Conservation (phyloP, 2,113 vertebrate genomes). For the Verasper variegatus region DNA sequence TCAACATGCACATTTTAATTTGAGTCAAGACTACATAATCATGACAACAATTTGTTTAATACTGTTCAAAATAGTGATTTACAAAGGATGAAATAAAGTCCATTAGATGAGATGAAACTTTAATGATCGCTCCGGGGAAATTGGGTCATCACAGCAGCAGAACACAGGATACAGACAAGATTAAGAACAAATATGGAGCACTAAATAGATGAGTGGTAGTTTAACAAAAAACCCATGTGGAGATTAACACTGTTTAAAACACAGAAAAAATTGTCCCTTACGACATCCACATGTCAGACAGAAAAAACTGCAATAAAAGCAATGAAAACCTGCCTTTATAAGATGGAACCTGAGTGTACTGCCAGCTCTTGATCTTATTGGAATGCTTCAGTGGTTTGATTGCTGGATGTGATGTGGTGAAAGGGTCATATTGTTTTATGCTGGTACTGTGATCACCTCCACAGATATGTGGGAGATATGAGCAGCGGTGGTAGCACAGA, state of each 20-base stretch:
- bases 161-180: slow-evolving; percentile 31
- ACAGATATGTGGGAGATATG: slow-evolving; percentile 51
- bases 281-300: neutral
- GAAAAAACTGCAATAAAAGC: neutral
- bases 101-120: slow-evolving; percentile 47
- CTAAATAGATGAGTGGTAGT: slow-evolving; percentile 13
- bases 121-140: slow-evolving; percentile 51
- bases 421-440: slow-evolving; percentile 41
- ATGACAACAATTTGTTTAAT: slow-evolving; percentile 20
- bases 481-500: slow-evolving; percentile 40
- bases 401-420: slow-evolving; percentile 30
- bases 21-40: slow-evolving; percentile 8
- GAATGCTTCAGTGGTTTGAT: slow-evolving; percentile 14
- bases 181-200: slow-evolving; percentile 12
- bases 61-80: slow-evolving; percentile 9
- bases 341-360: neutral
- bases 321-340: neutral
- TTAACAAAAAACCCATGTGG: slow-evolving; percentile 8
- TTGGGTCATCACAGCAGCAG: slow-evolving; percentile 37
- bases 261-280: neutral
- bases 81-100: slow-evolving; percentile 38
- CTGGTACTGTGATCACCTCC: slow-evolving; percentile 34
- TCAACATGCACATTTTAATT: neutral
- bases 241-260: neutral
- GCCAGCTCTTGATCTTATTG: slow-evolving; percentile 4